These are phyloP conservation scores for Lagopus muta DNA, from an alignment of 2,113 vertebrate species.

Conservation along the genomic window DNA sequence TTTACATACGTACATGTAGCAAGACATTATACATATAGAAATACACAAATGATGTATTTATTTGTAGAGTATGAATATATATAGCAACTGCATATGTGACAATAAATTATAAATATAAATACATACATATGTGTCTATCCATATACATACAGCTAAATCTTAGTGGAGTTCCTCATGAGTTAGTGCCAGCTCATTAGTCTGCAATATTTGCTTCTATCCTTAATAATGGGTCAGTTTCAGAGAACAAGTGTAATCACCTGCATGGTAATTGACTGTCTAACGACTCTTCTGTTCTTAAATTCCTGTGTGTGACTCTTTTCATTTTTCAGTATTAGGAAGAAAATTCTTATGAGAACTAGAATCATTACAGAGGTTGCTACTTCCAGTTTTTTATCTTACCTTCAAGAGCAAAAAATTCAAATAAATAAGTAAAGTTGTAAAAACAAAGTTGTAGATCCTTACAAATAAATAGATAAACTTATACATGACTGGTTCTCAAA, in stretches of 20 bases:
- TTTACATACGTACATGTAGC: neutral
- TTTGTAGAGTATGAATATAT: neutral
- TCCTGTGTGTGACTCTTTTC: neutral
- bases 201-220: fast-evolving
- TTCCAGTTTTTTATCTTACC: neutral
- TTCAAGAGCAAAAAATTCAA: neutral
- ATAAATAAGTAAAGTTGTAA: neutral
- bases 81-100: neutral
- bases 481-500: neutral
- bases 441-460: neutral
- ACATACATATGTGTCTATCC: too few species aligned
- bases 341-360: neutral
- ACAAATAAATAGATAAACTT: neutral
- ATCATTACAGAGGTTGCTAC: neutral
- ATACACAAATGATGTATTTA: neutral
- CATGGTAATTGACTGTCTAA: neutral
- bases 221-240: neutral
- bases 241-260: neutral
- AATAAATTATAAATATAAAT: neutral
- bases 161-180: neutral
- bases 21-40: too few species aligned
- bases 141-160: neutral
- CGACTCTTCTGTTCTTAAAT: neutral
- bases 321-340: neutral
- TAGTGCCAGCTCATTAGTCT: neutral